Conservation (phyloP, 1,140 invertebrate species). For the Trachymyrmex cornetzi region DNA sequence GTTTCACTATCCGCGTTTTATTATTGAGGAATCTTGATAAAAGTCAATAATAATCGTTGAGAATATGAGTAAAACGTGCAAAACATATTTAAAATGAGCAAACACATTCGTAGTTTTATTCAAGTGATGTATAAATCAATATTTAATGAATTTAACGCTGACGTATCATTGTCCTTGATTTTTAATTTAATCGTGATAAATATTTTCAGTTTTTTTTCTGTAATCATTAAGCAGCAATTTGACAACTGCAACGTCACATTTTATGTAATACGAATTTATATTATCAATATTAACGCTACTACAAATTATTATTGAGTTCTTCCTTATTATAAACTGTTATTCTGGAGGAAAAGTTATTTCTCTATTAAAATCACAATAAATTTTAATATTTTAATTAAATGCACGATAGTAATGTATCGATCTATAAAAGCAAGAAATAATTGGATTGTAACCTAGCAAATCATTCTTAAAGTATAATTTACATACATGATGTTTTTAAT, state of each 20-base stretch:
- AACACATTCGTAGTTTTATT: background rate
- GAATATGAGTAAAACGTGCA: background rate
- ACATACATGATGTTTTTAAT: background rate
- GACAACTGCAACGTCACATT: background rate
- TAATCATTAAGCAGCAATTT: background rate
- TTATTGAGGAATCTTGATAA: background rate
- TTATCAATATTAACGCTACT: background rate
- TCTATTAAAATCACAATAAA: background rate
- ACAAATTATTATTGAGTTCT: background rate
- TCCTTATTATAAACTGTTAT: background rate
- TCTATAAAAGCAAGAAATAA: background rate
- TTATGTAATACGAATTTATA: background rate
- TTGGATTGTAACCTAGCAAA: background rate
- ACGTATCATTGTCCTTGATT: background rate
- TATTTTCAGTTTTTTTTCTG: background rate
- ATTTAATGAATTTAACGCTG: background rate
- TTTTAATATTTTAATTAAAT: background rate
- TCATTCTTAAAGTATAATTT: background rate
- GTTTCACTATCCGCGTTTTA: background rate
- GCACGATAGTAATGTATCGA: background rate
- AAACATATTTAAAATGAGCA: background rate
- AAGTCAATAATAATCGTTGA: background rate
- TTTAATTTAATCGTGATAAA: background rate
- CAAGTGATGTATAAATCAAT: slow-evolving; percentile 13
- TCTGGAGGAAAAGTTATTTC: background rate